phyloP scores from a whole-genome alignment of 2,888 invertebrate genomes.

The Molorchus minor region DNA sequence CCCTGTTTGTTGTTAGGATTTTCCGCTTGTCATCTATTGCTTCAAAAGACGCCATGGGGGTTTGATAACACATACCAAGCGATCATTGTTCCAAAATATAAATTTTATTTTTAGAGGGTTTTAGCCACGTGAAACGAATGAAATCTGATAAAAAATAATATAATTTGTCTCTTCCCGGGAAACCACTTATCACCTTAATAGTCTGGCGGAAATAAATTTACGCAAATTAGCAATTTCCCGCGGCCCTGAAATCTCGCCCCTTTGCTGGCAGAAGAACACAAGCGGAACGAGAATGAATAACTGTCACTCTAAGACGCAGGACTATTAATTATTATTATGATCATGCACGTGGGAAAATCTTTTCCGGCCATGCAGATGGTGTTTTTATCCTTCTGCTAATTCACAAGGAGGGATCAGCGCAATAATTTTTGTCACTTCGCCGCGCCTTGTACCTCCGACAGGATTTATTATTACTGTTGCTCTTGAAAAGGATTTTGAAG shows the following conservation, averaged over 20 bases:
- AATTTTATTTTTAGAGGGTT: too few species aligned
- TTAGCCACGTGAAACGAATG: too few species aligned
- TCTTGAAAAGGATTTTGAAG: slow-evolving; percentile 5
- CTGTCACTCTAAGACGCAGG: slow-evolving; percentile 17
- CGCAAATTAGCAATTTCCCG: neutral
- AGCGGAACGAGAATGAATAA: slow-evolving; percentile 10
- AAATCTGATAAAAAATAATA: too few species aligned
- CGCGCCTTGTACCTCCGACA: slow-evolving; percentile 5
- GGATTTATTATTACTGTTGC: slow-evolving; percentile 12
- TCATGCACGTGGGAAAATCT: slow-evolving; percentile 26
- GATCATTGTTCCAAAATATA: too few species aligned
- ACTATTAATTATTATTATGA: slow-evolving; percentile 24
- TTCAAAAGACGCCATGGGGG: too few species aligned
- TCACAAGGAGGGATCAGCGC: slow-evolving; percentile 10
- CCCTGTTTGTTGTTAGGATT: too few species aligned
- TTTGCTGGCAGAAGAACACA: slow-evolving; percentile 7
- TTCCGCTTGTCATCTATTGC: too few species aligned
- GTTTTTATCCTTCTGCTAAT: slow-evolving; percentile 18
- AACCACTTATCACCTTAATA: neutral
- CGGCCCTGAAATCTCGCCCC: neutral
- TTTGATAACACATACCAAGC: too few species aligned
- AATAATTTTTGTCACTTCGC: slow-evolving; percentile 12
- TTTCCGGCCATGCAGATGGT: slow-evolving; percentile 26
- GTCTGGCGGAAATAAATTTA: neutral
- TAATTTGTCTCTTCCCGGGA: neutral